Conservation (phyloP, 2,888 invertebrate genomes). For the Xanthia togata region DNA sequence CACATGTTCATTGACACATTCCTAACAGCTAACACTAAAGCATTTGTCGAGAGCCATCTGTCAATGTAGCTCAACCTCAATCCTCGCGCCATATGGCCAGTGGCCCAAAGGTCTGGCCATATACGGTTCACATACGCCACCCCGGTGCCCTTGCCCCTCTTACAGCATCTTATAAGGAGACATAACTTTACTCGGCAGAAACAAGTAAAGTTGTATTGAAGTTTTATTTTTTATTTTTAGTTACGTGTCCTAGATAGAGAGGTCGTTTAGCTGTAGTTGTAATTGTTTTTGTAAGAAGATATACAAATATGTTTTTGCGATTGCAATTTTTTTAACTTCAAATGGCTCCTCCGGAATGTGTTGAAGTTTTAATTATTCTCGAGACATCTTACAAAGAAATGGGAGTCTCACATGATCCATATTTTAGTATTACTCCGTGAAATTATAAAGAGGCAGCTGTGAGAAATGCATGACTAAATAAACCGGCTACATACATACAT, state of each 20-base stretch:
- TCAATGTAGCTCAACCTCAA: constrained; percentile 49
- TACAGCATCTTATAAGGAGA: constrained; percentile 65
- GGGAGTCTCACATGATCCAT: constrained; percentile 18
- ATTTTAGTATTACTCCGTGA: constrained; percentile 48
- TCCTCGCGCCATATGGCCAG: constrained; percentile 60
- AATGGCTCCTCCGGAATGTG: not conserved
- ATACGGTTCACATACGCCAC: constrained; percentile 44
- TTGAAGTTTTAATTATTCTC: constrained; percentile 2
- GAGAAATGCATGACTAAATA: constrained; percentile 60
- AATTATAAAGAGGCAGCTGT: constrained; percentile 46
- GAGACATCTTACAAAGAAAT: constrained; percentile 34
- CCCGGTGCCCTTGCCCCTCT: constrained; percentile 71
- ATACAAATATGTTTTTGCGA: not conserved
- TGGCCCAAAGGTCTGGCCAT: constrained; percentile 62
- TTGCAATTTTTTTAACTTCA: not conserved
- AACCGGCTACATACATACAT: constrained; percentile 39
- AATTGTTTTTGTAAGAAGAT: not conserved
- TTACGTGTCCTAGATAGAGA: constrained; percentile 58
- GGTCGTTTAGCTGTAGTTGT: constrained; percentile 45
- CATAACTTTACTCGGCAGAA: constrained; percentile 53
- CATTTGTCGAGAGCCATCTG: constrained; percentile 55
- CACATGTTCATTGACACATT: constrained; percentile 48
- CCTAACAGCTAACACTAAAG: constrained; percentile 43
- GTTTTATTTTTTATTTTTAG: constrained; percentile 46
- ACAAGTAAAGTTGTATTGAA: constrained; percentile 41